These are phyloP conservation scores for Empis livida DNA, from an alignment of 2,888 invertebrate genomes.

Conservation along the genomic window DNA sequence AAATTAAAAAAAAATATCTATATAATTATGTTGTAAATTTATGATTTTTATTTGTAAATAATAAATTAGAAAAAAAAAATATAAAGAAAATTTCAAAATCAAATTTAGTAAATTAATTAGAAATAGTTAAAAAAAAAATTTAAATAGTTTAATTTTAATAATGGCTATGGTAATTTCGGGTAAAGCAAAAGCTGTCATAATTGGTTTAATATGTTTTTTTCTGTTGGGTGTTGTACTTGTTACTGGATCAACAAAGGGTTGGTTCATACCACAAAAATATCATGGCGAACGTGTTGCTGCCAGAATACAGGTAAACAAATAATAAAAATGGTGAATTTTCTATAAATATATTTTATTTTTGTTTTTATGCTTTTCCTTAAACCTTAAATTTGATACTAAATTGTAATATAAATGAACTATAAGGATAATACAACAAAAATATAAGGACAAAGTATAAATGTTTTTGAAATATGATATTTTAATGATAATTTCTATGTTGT, in stretches of 20 bases:
- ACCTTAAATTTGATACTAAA: too few relatives aligned
- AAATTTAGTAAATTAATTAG: neutral
- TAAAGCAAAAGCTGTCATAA: slow-evolving; percentile 47
- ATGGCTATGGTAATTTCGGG: slow-evolving; percentile 56
- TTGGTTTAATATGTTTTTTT: slow-evolving; percentile 43
- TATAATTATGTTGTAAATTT: too few relatives aligned
- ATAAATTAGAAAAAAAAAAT: neutral
- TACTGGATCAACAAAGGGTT: slow-evolving; percentile 46
- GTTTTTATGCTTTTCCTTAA: too few relatives aligned
- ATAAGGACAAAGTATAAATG: too few relatives aligned
- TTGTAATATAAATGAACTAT: too few relatives aligned
- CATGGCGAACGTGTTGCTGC: slow-evolving; percentile 43
- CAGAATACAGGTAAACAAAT: slow-evolving; percentile 40
- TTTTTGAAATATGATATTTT: too few relatives aligned
- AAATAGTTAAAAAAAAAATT: slow-evolving; percentile 3
- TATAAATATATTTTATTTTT: too few relatives aligned
- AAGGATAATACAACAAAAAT: too few relatives aligned
- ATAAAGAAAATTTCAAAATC: slow-evolving; percentile 1
- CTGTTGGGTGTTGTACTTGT: slow-evolving; percentile 43
- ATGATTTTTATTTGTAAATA: neutral
- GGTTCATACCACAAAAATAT: slow-evolving; percentile 43
- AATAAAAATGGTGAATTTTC: too few relatives aligned
- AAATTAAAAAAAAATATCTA: neutral
- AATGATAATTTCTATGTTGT: too few relatives aligned
- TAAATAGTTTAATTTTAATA: slow-evolving; percentile 16